Base-by-base conservation (phyloP, 2,888 invertebrate genomes). In the Ectobius pallidus region DNA sequence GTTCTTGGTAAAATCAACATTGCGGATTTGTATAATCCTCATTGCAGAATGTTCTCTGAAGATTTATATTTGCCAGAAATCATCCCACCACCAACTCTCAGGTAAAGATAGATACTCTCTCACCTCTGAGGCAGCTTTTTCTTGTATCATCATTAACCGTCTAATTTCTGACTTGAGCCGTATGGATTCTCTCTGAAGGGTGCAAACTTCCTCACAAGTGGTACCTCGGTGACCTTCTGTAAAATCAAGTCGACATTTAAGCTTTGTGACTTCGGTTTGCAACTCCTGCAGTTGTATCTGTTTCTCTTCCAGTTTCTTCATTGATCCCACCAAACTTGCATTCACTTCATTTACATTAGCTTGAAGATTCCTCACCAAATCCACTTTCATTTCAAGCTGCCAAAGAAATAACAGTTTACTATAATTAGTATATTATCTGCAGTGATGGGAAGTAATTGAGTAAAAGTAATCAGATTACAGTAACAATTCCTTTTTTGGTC, bases 41-140 rank as follows among this genome's bases (percentile, higher is more conserved):
- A n/a, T n/a, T n/a, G n/a, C n/a, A n/a, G n/a, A n/a, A n/a, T n/a
- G n/a, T n/a, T n/a, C n/a, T n/a, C n/a, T n/a, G n/a, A n/a, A n/a
- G n/a, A 58, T n/a, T 58, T 30, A 74, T 52, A 69, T 62, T 42
- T 73, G 69, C 18, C 39, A 73, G 39, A 61, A 72, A 46, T 62
- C 63, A 39, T 73, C 72, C 72, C 72, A 72, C 72, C 72, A 73
- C 72, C 72, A 73, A 39, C 49, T 62, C 27, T 69, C 69, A n/a
- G 62, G 39, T 32, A 69, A 25, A n/a, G 69, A 42, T 25, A 73
- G 39, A 46, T 49, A 62, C n/a, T 73, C 72, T 34, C 69, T 73
- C 63, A 73, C 72, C 62, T 73, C 72, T 20, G 52, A 61, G 6
- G 27, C 69, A 3, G 42, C 44, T 52, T 62, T 69, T n/a, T 69